Base-by-base conservation (phyloP, 2,797 vertebrate species). In the Coendou prehensilis region DNA sequence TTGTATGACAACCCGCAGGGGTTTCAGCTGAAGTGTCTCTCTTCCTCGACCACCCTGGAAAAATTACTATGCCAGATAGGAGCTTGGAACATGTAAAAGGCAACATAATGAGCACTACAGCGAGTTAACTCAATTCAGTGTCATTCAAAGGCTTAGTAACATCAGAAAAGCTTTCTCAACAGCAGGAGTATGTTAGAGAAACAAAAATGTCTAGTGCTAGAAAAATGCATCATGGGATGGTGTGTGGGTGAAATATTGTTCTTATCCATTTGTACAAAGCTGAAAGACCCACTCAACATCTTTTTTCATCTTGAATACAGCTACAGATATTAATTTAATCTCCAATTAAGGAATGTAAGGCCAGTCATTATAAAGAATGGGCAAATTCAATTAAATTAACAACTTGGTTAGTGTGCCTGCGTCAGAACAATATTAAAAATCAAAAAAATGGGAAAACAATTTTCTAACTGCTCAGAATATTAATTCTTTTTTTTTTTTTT, bases 111-210 rank as follows among this genome's bases (percentile, higher is more conserved):
- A 97, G 76, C 30, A 80, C 90, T 86, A 0, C 71, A 73, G 30
- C 95, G 86, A 94, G 88, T 47, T 23, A 87, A 69, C 0, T 71
- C 79, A 92, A 23, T 86, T 87, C 33, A 67, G 22, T 41, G 61
- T 85, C 4, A 1, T 78, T 93, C 63, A 73, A 71, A 82, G 71
- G 85, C 75, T 64, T 41, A 18, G 63, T 22, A 26, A 61, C 82
- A 57, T 88, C 54, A 85, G 71, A 87, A 94, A 94, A 90, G 45
- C 85, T 95, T 88, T 96, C 93, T 97, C 91, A 81, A 85, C 85
- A 93, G 81, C 56, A 87, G 81, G 90, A 64, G 79, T 41, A 52
- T 37, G 54, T 71, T 41, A 45, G 54, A 30, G 56, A 94, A 92
- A 22, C 93, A 94, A 95, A 63, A 37, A 76, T 79, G 85, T 87